Conservation (phyloP, 2,113 vertebrate species). For the cattle (Bos taurus) region DNA sequence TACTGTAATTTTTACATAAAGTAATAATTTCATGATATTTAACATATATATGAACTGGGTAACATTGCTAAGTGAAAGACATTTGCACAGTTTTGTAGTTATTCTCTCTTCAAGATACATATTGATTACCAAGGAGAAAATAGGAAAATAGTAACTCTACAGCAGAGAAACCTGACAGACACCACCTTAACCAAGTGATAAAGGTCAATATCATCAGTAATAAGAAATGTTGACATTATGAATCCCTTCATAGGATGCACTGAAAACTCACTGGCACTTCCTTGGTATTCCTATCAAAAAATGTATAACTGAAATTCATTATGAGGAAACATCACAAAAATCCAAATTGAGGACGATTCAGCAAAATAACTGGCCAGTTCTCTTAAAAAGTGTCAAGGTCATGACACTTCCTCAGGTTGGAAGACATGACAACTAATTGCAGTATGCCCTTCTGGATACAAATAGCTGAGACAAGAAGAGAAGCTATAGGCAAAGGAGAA, state of each 20-base stretch:
- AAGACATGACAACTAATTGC: not conserved
- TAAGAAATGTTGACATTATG: not conserved
- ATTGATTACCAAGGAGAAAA: not conserved
- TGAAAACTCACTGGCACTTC: not conserved
- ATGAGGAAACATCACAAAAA: slow-evolving; percentile 8
- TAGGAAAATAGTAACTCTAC: not conserved
- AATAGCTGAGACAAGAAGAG: not conserved
- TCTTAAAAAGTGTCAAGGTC: not conserved
- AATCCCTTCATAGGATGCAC: not conserved
- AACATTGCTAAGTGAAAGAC: not conserved
- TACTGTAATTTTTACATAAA: not conserved
- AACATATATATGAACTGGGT: not conserved
- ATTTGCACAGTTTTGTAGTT: slow-evolving; percentile 2
- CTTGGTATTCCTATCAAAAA: not conserved
- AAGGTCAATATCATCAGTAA: not conserved
- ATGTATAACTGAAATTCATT: not conserved
- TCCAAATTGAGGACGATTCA: not conserved
- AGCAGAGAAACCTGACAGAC: not conserved
- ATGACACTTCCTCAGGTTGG: not conserved
- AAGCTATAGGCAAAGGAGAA: not conserved
- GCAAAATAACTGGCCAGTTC: not conserved
- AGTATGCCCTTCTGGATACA: not conserved
- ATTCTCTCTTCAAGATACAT: not conserved
- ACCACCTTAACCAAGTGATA: not conserved
- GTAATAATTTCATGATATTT: not conserved